Conservation (phyloP, 2,797 vertebrate genomes). For the Sebastes kiyomatsui region DNA sequence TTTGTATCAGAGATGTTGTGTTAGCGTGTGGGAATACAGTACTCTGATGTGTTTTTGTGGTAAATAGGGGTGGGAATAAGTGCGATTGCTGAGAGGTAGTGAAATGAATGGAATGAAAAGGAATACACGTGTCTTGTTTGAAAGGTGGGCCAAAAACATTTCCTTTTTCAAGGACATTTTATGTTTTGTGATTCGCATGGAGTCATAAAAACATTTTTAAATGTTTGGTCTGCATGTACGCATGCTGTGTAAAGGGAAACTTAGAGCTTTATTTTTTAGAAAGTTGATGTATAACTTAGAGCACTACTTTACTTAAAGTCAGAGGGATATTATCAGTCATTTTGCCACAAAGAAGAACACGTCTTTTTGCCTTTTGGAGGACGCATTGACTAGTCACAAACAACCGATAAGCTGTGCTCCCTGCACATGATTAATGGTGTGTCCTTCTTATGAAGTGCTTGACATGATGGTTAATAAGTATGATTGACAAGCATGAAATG, state of each 20-base stretch:
- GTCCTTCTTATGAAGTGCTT: slow-evolving; percentile 9
- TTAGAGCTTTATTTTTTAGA: background rate
- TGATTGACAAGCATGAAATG: slow-evolving; percentile 17
- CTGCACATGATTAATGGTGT: slow-evolving; percentile 19
- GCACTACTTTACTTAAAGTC: background rate
- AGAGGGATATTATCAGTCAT: background rate
- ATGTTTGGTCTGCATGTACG: background rate
- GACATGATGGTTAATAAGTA: slow-evolving; percentile 16
- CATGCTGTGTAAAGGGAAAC: background rate
- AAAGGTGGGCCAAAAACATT: background rate
- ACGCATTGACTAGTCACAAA: background rate
- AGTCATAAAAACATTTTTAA: background rate
- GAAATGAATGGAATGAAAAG: background rate
- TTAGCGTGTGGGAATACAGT: slow-evolving; percentile 33
- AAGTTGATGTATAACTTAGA: background rate
- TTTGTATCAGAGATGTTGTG: slow-evolving; percentile 38
- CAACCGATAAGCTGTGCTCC: slow-evolving; percentile 5
- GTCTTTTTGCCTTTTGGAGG: slow-evolving; percentile 9
- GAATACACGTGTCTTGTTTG: background rate
- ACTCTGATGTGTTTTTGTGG: slow-evolving; percentile 18
- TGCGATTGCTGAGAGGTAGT: background rate
- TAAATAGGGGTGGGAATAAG: slow-evolving; percentile 11
- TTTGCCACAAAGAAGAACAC: background rate
- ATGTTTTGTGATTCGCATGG: background rate
- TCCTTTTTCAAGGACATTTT: background rate